A percentile compares a stretch with the other conserved stretches of the same genome.
Conservation (phyloP, 2,888 invertebrate species). For the Drosophila suboccidentalis region DNA sequence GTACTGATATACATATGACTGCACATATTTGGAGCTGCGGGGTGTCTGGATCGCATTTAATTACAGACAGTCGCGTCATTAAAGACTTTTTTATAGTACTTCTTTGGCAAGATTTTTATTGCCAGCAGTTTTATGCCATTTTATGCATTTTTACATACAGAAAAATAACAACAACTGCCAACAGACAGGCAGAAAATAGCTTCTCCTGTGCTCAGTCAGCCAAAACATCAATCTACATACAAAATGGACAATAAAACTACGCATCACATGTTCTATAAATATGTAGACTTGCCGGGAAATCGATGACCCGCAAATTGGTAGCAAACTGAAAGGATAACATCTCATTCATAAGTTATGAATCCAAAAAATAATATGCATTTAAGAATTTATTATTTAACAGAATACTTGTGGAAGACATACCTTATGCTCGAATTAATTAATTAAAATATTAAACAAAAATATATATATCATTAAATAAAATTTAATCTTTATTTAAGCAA, state of each 20-base stretch:
- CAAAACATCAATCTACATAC: constrained; percentile 34
- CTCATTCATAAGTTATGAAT: not conserved
- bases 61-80: constrained; percentile 75
- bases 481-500: too few species aligned
- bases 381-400: not conserved
- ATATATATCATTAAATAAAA: too few species aligned
- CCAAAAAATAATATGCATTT: not conserved
- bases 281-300: constrained; percentile 41
- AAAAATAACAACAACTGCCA: constrained; percentile 17
- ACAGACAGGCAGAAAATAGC: constrained; percentile 23
- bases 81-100: constrained; percentile 74
- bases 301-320: constrained; percentile 42
- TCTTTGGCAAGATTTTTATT: constrained; percentile 73
- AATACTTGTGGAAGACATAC: not conserved
- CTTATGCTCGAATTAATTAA: too few species aligned
- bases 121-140: constrained; percentile 62
- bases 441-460: too few species aligned
- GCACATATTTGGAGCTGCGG: constrained; percentile 26
- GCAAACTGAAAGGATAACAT: constrained; percentile 15
- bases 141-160: constrained; percentile 62
- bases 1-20: constrained; percentile 3
- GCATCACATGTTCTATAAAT: constrained; percentile 48
- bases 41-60: constrained; percentile 53
- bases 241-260: constrained; percentile 36
- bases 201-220: constrained; percentile 13